Evolutionary conservation across 2,113 vertebrate genomes (phyloP), one percentile per base, ranked within the genome.

Genomic region (Philantomba maxwellii): DNA sequence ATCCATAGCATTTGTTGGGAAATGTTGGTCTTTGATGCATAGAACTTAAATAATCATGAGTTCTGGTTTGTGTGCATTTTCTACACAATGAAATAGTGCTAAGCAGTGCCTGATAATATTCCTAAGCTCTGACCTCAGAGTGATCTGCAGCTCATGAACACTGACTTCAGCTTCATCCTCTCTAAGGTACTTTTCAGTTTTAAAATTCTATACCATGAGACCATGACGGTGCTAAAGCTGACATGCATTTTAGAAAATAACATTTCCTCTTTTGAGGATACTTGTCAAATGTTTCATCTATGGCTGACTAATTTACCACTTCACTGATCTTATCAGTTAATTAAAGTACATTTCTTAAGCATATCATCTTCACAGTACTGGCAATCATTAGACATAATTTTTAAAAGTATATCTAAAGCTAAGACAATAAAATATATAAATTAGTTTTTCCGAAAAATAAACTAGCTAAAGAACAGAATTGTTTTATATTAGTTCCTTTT

Each of bases 281-380:
- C 57, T 7, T 97, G 97, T 97, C 92, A 97, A 93, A 95, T 86
- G 87, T 70, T 94, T 95, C 66, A 89, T 53, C 81, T 91, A 25
- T 82, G 60, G 49, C 36, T 75, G 53, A 53, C 14, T 95, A 91
- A 96, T 95, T 98, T 95, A 47, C 85, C 51, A 93, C 85, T 93
- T 96, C 92, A 91, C 91, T 93, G 60, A 95, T 89, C 81, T 92
- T 85, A 84, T 62, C 93, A 86, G 75, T 57, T 95, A 95, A 96
- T 96, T 85, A 94, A 94, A 91, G 88, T 92, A 88, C 11, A 70
- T 86, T 95, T 86, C 81, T 82, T 90, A 94, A 87, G 53, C 49
- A 51, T 58, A 85, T 58, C 85, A 49, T 66, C 81, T 92, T 94
- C 62, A 60, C 33, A 43, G 28, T 73, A 21, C 51, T 82, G 62